Evolutionary conservation across 2,888 invertebrate genomes (phyloP), one percentile per base, ranked within the genome.

Genomic region (Pterostichus niger): DNA sequence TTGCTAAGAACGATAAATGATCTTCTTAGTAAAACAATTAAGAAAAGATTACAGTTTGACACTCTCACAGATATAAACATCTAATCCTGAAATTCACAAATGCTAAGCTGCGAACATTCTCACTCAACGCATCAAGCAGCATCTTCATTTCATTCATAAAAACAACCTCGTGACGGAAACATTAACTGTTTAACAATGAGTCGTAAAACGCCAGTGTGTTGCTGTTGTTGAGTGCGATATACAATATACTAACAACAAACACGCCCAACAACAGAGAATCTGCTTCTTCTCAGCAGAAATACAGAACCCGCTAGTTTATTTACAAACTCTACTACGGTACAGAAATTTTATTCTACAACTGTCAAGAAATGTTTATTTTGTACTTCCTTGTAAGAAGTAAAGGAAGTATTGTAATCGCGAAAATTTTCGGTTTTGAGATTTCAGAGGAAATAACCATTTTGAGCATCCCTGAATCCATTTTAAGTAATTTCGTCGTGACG

Each of bases 101-200:
- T 24, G 11, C 7, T 64, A 64, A 64, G 64, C 40, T 64, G 64
- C 64, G 64, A 64, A 64, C 10, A 64, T 64, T 64, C 64, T 64
- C 64, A 64, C 64, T 64, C 64, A n/a, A 13, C 40, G 44, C 13
- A 44, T 71, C 17, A 71, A 24, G 15, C n/a, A 35, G 44, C 5
- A 71, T 71, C 68, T 71, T 71, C 68, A 71, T 71, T 71, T 71
- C 68, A 71, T 71, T 71, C 68, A 71, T 71, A 71, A 71, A 71
- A 71, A 71, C 68, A 71, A 44, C 44, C 68, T 71, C 68, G 44
- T 71, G 68, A 71, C 68, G 68, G 68, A 71, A 71, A 71, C 68
- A 71, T 71, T 71, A 44, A 17, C 68, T 15, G 68, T 15, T 71
- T 71, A 71, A 71, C 68, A 71, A 71, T 71, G 24, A 71, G 68